Evolutionary conservation across 2,797 vertebrate species (phyloP).

Genomic region (Channallabes apus): DNA sequence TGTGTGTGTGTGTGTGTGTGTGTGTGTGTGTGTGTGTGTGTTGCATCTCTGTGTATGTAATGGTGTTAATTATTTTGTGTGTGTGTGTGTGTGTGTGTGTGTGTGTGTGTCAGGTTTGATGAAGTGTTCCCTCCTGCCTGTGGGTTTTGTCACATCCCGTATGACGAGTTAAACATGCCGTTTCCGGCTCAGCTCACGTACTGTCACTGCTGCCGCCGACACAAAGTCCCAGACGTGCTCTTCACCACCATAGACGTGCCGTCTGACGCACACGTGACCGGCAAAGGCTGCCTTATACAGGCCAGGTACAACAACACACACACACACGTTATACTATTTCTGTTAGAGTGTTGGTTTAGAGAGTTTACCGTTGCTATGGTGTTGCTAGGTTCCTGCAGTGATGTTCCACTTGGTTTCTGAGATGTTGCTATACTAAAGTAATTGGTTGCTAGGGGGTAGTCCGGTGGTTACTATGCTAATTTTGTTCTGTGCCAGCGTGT

Average conservation of each 20-base stretch:
- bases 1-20: too few species aligned
- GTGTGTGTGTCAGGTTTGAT: constrained; percentile 80
- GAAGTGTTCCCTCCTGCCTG: constrained; percentile 85
- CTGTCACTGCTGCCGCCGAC: constrained; percentile 84
- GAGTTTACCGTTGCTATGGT: background rate
- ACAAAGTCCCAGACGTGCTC: constrained; percentile 93
- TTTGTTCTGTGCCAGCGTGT: too few species aligned
- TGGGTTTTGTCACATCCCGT: constrained; percentile 97
- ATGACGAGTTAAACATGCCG: constrained; percentile 98
- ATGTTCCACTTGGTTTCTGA: too few species aligned
- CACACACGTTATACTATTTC: background rate
- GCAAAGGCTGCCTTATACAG: constrained; percentile 98
- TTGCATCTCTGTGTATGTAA: background rate
- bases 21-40: background rate
- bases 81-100: background rate
- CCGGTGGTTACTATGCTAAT: background rate
- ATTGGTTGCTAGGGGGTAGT: background rate
- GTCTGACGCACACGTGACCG: constrained; percentile 83
- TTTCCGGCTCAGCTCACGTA: constrained; percentile 96
- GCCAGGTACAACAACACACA: constrained; percentile 80
- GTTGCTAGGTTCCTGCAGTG: background rate
- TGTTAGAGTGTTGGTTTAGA: background rate
- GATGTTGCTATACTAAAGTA: background rate
- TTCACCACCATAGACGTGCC: constrained; percentile 98
- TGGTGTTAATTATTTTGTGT: background rate